Evolutionary conservation across 2,113 vertebrate species (phyloP), one percentile per base, ranked within the genome.

Genomic region (Lasiurus cinereus): DNA sequence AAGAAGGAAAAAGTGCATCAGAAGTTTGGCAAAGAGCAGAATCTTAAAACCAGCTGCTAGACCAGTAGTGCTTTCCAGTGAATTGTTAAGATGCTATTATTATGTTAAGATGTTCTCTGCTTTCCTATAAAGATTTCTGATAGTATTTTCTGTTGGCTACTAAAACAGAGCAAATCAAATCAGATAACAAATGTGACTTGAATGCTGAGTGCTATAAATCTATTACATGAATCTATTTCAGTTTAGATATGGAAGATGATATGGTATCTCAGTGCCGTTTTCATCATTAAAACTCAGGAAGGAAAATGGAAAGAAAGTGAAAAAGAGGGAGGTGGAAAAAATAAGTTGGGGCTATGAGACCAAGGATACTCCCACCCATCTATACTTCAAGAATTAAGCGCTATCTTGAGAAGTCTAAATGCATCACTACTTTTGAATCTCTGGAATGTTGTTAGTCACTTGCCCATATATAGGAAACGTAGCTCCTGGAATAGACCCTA

Each of bases 31-130:
- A 95, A 96, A 93, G 82, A 96, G 88, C 69, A 91, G 77, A 95
- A 96, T 93, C 76, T 94, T 91, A 88, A 96, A 39, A 8, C 91
- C 56, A 46, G 43, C 88, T 94, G 48, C 88, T 92, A 94, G 90
- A 79, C 54, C 64, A 67, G 69, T 93, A 95, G 94, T 92, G 72
- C 88, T 95, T 93, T 31, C 2, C 83, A 96, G 66, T 80, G 2
- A 90, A 97, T 96, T 83, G 72, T 95, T 1, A 9, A 95, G 70
- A 87, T 88, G 94, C 62, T 96, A 93, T 95, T 97, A 90, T 91
- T 95, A 96, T 88, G 91, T 90, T 98, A 97, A 98, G 90, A 96
- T 97, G 87, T 96, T 93, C 87, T 96, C 83, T 95, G 88, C 90
- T 96, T 96, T 94, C 56, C 85, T 95, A 1, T 95, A 90, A 95